Evolutionary conservation across 2,797 vertebrate species (phyloP), one percentile per base, ranked within the genome.

Genomic region (Phoebastria nigripes): DNA sequence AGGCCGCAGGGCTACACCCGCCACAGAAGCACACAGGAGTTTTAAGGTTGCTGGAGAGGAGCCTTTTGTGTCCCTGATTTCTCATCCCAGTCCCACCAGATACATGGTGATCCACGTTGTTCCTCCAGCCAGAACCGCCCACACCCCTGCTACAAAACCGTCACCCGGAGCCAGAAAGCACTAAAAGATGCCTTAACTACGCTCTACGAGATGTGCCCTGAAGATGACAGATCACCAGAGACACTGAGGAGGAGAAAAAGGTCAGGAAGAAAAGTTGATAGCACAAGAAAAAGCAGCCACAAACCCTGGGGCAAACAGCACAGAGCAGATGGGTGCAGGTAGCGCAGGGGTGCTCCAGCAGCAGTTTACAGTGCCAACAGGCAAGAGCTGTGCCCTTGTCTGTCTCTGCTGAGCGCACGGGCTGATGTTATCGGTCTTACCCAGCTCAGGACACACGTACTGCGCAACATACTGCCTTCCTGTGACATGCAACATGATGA

Each of bases 21-120:
- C 77, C 58, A 31, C 41, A 70, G 69, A 39, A 49, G 15, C 44
- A 42, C 65, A 35, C 21, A 5, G 52, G 56, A 72, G 51, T 51
- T 86, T 25, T 6, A 52, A 37, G 39, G 62, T 6, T 77, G 47
- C 63, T 81, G 54, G 59, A 94, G 59, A 86, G 33, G 31, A 46
- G 29, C 35, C 49, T 22, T 28, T 28, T 17, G 47, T 31, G 78
- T 54, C 63, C 56, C 74, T 5, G 15, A 42, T 49, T 82, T 85
- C 55, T 90, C 81, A 77, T 24, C 31, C 41, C 86, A 42, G 37
- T 35, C 63, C 71, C 59, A 63, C 12, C 7, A 74, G 69, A 18
- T 24, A 29, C 0, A 0, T 41, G 24, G 51, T 51, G 46, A 96
- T 56, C 49, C 26, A 11, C 0, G 3, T 9, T 6, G 51, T 28